phyloP scores from a whole-genome alignment of 2,888 invertebrate species.

The Macaria notata region DNA sequence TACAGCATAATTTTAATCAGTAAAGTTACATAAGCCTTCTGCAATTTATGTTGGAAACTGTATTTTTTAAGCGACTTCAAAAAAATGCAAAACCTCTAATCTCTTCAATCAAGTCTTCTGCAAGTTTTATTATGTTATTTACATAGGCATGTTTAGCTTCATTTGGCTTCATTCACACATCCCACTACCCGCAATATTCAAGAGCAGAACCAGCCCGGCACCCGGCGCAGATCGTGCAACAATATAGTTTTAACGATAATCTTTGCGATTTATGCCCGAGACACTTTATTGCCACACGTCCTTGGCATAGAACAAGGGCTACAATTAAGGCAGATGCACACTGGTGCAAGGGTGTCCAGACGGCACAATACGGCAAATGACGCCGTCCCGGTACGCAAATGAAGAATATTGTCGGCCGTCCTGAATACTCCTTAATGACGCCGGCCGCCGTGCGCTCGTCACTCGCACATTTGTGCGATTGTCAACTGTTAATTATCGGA shows the following conservation, averaged over 20 bases:
- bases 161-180: too few relatives aligned
- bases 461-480: slow-evolving; percentile 67
- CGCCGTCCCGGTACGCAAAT: slow-evolving; percentile 74
- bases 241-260: slow-evolving; percentile 28
- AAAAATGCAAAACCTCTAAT: too few relatives aligned
- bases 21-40: too few relatives aligned
- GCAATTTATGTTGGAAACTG: too few relatives aligned
- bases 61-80: too few relatives aligned
- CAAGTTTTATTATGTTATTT: too few relatives aligned
- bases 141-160: too few relatives aligned
- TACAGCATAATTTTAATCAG: too few relatives aligned
- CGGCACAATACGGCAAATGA: slow-evolving; percentile 79
- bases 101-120: too few relatives aligned
- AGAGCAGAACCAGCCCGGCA: too few relatives aligned
- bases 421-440: slow-evolving; percentile 80
- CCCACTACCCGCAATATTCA: too few relatives aligned
- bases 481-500: slow-evolving; percentile 69
- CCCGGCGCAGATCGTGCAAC: slow-evolving; percentile 12
- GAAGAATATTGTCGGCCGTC: slow-evolving; percentile 80
- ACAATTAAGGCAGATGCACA: slow-evolving; percentile 73
- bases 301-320: slow-evolving; percentile 63
- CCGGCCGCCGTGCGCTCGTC: slow-evolving; percentile 52
- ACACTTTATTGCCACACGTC: slow-evolving; percentile 24
- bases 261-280: slow-evolving; percentile 21
- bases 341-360: slow-evolving; percentile 60